A percentile compares a stretch with the other conserved stretches of the same genome.
Evolutionary conservation across 2,113 vertebrate genomes (phyloP).

Genomic region (Glaucomys volans): DNA sequence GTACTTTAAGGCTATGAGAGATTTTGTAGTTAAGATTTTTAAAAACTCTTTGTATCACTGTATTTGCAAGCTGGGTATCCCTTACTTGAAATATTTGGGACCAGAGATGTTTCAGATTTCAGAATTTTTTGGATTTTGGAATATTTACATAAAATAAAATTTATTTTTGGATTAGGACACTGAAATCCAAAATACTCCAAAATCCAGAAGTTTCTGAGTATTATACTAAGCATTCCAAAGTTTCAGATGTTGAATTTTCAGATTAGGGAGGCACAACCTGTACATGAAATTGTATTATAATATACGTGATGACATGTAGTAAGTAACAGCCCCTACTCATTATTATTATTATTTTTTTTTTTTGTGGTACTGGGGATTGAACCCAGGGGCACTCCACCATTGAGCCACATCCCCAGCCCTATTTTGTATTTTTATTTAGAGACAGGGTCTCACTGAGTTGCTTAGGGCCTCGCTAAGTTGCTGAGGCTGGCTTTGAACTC

Average conservation of each 20-base stretch:
- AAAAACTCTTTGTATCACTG: slow-evolving; percentile 4
- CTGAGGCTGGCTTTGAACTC: no score
- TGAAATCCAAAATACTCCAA: neutral
- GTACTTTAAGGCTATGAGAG: neutral
- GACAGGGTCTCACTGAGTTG: no score
- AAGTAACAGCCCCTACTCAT: neutral
- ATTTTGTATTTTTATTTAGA: no score
- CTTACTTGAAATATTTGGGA: neutral
- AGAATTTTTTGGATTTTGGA: neutral
- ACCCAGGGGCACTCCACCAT: no score
- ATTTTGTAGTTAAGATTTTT: neutral
- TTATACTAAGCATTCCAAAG: neutral
- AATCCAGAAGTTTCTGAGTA: neutral
- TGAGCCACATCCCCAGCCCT: no score
- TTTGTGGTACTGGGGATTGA: no score
- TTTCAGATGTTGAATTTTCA: neutral
- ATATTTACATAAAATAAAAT: neutral
- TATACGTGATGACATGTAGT: fast-evolving
- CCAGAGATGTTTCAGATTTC: neutral
- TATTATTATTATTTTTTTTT: neutral
- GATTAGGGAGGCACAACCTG: neutral
- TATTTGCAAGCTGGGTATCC: neutral
- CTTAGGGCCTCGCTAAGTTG: no score
- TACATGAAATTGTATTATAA: neutral
- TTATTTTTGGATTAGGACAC: no score